Evolutionary conservation across 2,888 invertebrate species (phyloP).

Genomic region (Elaeidobius kamerunicus): DNA sequence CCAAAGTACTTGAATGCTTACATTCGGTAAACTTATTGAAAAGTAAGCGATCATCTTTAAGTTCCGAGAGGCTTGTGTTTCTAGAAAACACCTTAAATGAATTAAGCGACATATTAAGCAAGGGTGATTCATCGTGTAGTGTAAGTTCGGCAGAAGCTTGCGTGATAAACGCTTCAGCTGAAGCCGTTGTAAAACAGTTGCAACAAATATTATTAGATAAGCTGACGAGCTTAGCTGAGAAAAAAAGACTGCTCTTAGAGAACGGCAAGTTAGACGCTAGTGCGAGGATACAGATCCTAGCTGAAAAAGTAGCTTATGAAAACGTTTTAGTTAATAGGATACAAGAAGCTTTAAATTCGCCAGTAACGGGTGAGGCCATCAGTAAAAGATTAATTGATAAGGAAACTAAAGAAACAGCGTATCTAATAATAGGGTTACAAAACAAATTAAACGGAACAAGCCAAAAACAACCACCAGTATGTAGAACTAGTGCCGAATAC

Average conservation of each 20-base stretch:
- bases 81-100: constrained; percentile 64
- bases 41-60: constrained; percentile 60
- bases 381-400: constrained; percentile 61
- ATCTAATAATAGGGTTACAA: constrained; percentile 69
- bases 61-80: constrained; percentile 64
- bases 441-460: constrained; percentile 59
- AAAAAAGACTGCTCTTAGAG: constrained; percentile 63
- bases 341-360: constrained; percentile 58
- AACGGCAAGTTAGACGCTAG: constrained; percentile 66
- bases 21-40: constrained; percentile 62
- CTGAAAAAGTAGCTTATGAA: constrained; percentile 79
- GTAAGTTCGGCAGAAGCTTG: constrained; percentile 55
- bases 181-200: constrained; percentile 59
- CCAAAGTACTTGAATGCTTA: constrained; percentile 66
- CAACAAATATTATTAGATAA: constrained; percentile 68
- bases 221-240: constrained; percentile 65
- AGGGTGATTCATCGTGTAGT: constrained; percentile 42
- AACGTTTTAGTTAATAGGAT: constrained; percentile 62
- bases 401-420: constrained; percentile 73
- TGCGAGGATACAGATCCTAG: constrained; percentile 67
- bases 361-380: constrained; percentile 48
- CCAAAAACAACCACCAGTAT: constrained; percentile 48
- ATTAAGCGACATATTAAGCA: constrained; percentile 56
- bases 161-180: constrained; percentile 56
- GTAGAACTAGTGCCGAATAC: constrained; percentile 59